Percentiles rank a stretch among this genome's conserved stretches.
Evolutionary conservation across 2,113 vertebrate genomes (phyloP).

Genomic region (Brachionichthys hirsutus): DNA sequence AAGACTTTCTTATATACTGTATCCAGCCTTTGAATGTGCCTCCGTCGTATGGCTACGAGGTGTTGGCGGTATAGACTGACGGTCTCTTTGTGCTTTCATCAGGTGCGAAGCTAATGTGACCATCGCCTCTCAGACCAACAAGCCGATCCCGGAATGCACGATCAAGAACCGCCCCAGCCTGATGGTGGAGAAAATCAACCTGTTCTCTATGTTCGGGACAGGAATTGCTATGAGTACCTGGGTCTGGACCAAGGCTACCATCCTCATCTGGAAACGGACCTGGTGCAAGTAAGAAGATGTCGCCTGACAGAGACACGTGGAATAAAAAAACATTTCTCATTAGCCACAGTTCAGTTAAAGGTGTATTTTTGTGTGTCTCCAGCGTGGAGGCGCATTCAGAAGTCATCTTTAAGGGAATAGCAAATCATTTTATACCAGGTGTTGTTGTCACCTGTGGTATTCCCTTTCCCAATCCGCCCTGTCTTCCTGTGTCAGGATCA

Average conservation of each 20-base stretch:
- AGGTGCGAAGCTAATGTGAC: constrained; percentile 98
- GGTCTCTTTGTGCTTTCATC: constrained; percentile 5
- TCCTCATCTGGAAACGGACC: constrained; percentile 97
- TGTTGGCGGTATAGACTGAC: not conserved
- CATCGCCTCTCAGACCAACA: constrained; percentile 93
- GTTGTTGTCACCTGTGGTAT: not conserved
- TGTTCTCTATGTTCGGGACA: constrained; percentile 98
- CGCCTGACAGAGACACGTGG: too few relatives aligned
- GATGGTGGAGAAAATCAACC: constrained; percentile 97
- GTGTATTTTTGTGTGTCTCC: too few relatives aligned
- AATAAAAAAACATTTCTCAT: too few relatives aligned
- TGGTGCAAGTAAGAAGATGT: constrained; percentile 87
- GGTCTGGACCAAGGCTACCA: constrained; percentile 98
- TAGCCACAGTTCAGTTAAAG: too few relatives aligned
- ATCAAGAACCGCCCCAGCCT: constrained; percentile 97
- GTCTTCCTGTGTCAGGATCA: constrained; percentile 77
- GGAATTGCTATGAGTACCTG: constrained; percentile 98
- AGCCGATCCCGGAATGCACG: constrained; percentile 91
- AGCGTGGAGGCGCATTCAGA: too few relatives aligned
- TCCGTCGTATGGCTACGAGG: constrained; percentile 8
- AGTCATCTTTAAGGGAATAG: too few relatives aligned
- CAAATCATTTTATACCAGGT: not conserved
- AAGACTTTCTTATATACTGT: constrained; percentile 32
- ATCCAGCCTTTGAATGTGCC: constrained; percentile 25
- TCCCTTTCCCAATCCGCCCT: constrained; percentile 1